Evolutionary conservation across 1,140 invertebrate genomes (phyloP).

Genomic region (Babylonia areolata): DNA sequence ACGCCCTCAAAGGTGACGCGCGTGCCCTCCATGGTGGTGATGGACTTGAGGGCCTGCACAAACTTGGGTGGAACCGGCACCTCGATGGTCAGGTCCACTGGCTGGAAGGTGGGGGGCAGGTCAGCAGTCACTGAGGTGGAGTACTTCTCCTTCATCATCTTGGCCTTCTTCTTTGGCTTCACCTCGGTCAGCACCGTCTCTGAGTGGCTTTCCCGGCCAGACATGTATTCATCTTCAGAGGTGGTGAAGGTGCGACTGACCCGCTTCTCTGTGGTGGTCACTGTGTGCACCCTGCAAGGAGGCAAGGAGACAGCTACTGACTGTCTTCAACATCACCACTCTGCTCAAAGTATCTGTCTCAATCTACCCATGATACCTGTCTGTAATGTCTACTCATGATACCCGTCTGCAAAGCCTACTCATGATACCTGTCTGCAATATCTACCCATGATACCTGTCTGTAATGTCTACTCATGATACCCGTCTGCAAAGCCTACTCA

Average conservation of each 20-base stretch:
- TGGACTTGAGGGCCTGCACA: conserved; percentile 81
- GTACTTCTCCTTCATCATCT: conserved; percentile 54
- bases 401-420: too few relatives aligned
- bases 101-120: conserved; percentile 68
- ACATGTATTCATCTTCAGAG: conserved; percentile 54
- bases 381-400: too few relatives aligned
- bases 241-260: conserved; percentile 61
- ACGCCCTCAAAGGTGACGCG: conserved; percentile 97
- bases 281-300: conserved; percentile 59
- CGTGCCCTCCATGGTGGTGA: conserved; percentile 72
- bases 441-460: too few relatives aligned
- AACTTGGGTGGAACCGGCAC: conserved; percentile 87
- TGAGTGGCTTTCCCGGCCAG: conserved; percentile 55
- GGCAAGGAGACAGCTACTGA: not conserved
- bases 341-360: too few relatives aligned
- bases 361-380: too few relatives aligned
- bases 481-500: too few relatives aligned
- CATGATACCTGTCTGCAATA: too few relatives aligned
- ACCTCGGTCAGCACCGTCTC: conserved; percentile 64
- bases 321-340: too few relatives aligned
- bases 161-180: conserved; percentile 54
- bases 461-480: too few relatives aligned
- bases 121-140: conserved; percentile 68
- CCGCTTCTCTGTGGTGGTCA: conserved; percentile 64
- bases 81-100: conserved; percentile 71